Evolutionary conservation across 2,888 invertebrate species (phyloP).

Genomic region (Keiferia lycopersicella): DNA sequence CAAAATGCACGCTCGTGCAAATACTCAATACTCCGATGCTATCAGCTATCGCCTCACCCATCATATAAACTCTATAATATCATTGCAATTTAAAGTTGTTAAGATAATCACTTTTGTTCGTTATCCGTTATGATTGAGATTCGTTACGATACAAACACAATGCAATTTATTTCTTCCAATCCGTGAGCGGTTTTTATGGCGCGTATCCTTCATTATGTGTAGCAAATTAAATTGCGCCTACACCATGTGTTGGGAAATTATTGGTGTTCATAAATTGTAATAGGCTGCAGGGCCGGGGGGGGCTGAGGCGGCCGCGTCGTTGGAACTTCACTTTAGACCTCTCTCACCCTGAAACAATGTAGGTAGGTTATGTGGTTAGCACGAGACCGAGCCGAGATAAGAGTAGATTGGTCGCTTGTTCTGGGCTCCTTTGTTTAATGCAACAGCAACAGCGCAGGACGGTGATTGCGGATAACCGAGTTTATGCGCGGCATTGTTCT

Average conservation of each 20-base stretch:
- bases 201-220: slow-evolving; percentile 24
- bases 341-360: neutral
- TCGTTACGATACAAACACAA: slow-evolving; percentile 21
- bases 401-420: slow-evolving; percentile 11
- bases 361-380: neutral
- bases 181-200: slow-evolving; percentile 21
- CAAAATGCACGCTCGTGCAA: slow-evolving; percentile 13
- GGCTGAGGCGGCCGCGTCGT: neutral
- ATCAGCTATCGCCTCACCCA: slow-evolving; percentile 18
- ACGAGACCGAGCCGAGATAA: neutral
- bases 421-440: slow-evolving; percentile 14
- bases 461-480: slow-evolving; percentile 19
- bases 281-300: neutral
- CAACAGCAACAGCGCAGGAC: neutral
- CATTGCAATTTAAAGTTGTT: slow-evolving; percentile 19
- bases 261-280: slow-evolving; percentile 23
- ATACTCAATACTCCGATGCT: slow-evolving; percentile 7
- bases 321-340: neutral
- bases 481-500: slow-evolving; percentile 22
- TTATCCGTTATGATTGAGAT: slow-evolving; percentile 18
- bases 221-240: slow-evolving; percentile 25
- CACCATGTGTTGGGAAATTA: slow-evolving; percentile 25
- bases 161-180: slow-evolving; percentile 23
- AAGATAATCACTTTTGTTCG: slow-evolving; percentile 22
- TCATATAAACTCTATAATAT: slow-evolving; percentile 12